Percentiles rank a stretch among this genome's conserved stretches.
These are phyloP conservation scores for Pachyseris speciosa DNA, from an alignment of 64 coral and sea anemone genomes.

Conservation along the genomic window DNA sequence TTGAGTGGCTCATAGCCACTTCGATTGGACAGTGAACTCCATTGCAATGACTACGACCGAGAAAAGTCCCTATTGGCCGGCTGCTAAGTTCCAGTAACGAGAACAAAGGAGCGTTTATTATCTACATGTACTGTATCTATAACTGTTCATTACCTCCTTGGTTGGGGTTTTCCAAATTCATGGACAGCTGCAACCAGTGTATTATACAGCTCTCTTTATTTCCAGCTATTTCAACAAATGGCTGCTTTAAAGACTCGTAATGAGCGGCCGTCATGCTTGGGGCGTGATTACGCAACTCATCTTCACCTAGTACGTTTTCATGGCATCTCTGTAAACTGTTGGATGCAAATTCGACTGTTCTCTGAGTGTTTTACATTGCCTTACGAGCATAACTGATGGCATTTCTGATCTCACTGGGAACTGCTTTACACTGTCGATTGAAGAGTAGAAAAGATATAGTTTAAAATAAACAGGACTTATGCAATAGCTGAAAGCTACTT, in stretches of 20 bases:
- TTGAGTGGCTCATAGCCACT: too few relatives aligned
- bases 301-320: conserved; percentile 67
- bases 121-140: too few relatives aligned
- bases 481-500: too few relatives aligned
- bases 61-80: too few relatives aligned
- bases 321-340: conserved; percentile 52
- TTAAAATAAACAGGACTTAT: neutral
- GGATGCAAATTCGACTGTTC: conserved; percentile 34
- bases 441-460: neutral
- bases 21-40: too few relatives aligned
- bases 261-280: conserved; percentile 20
- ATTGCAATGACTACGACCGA: too few relatives aligned
- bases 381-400: conserved; percentile 29
- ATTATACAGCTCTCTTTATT: neutral
- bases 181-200: neutral
- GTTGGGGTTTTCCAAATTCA: neutral
- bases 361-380: conserved; percentile 8
- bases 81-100: too few relatives aligned
- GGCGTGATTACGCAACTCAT: neutral
- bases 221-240: neutral
- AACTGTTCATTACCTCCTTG: too few relatives aligned
- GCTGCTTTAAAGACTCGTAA: neutral
- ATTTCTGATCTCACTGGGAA: conserved; percentile 34
- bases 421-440: neutral
- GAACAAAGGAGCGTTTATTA: too few relatives aligned